phyloP scores from a whole-genome alignment of 2,797 vertebrate genomes.

The Spondyliosoma cantharus region DNA sequence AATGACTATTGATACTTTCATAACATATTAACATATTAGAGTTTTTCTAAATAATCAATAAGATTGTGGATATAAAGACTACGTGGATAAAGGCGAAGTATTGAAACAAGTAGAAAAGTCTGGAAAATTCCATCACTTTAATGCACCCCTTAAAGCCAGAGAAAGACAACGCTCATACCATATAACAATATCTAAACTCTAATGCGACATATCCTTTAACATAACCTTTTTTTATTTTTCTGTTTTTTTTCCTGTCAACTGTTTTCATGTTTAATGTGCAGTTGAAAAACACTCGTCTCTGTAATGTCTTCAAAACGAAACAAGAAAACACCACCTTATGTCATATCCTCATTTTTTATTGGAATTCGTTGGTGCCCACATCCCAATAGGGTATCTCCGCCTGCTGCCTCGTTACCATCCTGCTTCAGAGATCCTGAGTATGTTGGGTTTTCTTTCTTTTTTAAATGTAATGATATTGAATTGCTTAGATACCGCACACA shows the following conservation, averaged over 20 bases:
- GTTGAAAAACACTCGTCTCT: not conserved
- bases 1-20: no score
- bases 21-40: no score
- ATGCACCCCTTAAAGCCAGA: no score
- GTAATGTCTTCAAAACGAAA: not conserved
- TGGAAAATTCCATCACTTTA: no score
- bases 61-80: no score
- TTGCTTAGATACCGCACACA: not conserved
- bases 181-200: no score
- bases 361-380: not conserved
- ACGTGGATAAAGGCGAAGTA: no score
- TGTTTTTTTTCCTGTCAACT: not conserved
- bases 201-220: no score
- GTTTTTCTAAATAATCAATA: no score
- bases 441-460: not conserved
- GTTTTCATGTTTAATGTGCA: not conserved
- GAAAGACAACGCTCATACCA: no score
- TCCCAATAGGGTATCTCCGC: not conserved
- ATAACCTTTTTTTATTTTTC: not conserved
- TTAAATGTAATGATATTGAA: not conserved
- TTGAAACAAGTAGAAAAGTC: no score
- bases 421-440: not conserved
- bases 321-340: not conserved
- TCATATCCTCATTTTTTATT: not conserved
- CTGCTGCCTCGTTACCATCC: slow-evolving; percentile 11